phyloP scores from a whole-genome alignment of 2,113 vertebrate genomes.

The Sinocyclocheilus anophthalmus region DNA sequence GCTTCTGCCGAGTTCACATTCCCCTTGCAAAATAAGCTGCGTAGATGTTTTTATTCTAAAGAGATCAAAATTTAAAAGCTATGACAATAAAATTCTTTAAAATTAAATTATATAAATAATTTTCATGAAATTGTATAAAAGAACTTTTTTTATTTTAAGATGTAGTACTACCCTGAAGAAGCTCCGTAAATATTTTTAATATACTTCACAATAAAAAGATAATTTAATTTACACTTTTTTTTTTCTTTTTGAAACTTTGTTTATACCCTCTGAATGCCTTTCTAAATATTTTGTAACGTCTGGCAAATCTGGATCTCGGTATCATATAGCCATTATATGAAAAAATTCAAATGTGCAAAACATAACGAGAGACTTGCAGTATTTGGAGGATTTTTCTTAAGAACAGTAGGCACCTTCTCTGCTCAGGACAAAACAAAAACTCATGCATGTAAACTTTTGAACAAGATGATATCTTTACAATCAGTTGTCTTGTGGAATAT shows the following conservation, averaged over 20 bases:
- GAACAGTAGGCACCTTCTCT: neutral
- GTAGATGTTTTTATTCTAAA: neutral
- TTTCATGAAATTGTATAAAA: neutral
- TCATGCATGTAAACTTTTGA: too few relatives aligned
- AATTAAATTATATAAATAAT: neutral
- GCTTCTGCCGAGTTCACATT: neutral
- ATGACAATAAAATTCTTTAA: neutral
- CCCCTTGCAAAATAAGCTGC: neutral
- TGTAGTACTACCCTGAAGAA: neutral
- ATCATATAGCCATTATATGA: neutral
- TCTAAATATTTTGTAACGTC: neutral
- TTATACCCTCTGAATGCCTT: neutral
- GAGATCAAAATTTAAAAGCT: neutral
- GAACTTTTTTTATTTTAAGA: too few relatives aligned
- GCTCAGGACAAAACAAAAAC: neutral
- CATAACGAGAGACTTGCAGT: neutral
- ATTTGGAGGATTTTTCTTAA: neutral
- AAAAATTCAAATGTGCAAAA: neutral
- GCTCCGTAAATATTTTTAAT: neutral
- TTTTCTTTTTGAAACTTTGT: neutral
- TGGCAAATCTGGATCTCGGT: neutral
- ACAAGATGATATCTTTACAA: neutral
- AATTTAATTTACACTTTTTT: neutral
- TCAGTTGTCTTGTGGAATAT: neutral
- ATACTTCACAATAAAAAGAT: neutral